Conservation (phyloP, 2,113 vertebrate species). For the Camelus dromedarius region DNA sequence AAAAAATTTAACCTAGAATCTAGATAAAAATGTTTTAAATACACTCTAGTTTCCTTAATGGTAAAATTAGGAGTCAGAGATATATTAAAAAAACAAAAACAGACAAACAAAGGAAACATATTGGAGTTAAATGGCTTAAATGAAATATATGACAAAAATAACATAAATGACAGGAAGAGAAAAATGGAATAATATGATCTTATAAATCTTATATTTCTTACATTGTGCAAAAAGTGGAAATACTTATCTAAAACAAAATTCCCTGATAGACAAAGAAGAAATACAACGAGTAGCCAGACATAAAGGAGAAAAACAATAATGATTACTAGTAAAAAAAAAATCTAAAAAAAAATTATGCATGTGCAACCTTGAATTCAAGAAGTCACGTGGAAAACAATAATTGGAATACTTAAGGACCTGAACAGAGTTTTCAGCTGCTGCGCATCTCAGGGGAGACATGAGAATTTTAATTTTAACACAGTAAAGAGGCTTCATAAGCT, state of each 20-base stretch:
- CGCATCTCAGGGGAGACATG: not conserved
- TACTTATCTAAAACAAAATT: not conserved
- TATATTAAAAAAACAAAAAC: slow-evolving; percentile 2
- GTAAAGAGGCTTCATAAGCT: not conserved
- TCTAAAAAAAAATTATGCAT: not conserved
- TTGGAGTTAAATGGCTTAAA: not conserved
- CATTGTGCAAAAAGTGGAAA: not conserved
- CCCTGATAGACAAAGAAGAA: not conserved
- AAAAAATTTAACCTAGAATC: not conserved
- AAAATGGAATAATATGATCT: not conserved
- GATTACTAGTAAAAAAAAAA: not conserved
- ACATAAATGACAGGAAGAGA: not conserved
- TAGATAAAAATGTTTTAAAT: not conserved
- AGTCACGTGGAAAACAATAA: not conserved
- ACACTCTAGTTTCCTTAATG: not conserved
- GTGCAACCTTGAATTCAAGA: not conserved
- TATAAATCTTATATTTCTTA: not conserved
- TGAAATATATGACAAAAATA: not conserved
- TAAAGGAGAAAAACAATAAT: not conserved
- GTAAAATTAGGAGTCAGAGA: not conserved
- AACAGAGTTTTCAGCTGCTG: not conserved
- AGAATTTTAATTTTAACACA: not conserved
- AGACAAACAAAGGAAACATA: not conserved
- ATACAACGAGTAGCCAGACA: not conserved
- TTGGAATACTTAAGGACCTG: not conserved